These are phyloP conservation scores for Mormyrops attenuatus DNA, from an alignment of 2,797 vertebrate species.

Conservation along the genomic window DNA sequence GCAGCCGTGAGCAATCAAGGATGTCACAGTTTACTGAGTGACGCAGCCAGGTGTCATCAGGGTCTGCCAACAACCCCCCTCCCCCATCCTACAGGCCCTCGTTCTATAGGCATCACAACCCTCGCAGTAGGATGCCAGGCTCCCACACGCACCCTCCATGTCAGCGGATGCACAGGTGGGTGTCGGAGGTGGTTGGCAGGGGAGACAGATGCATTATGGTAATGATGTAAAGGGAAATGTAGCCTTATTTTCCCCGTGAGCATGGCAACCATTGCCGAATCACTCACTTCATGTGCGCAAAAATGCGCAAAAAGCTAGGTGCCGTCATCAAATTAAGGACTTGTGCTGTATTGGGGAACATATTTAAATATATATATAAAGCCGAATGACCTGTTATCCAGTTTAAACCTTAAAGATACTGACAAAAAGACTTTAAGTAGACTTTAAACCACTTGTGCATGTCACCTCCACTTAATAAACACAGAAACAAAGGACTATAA, in stretches of 20 bases:
- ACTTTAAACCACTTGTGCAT: not conserved
- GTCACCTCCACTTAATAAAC: not conserved
- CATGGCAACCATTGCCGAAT: not conserved
- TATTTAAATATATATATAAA: not conserved
- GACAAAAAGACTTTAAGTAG: not conserved
- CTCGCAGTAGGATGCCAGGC: not conserved
- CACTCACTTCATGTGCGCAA: too few relatives aligned
- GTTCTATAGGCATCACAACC: not conserved
- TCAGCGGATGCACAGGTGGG: not conserved
- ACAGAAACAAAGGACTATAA: not conserved
- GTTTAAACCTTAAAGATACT: not conserved
- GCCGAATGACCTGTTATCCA: not conserved
- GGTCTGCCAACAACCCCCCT: not conserved
- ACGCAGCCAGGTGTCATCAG: not conserved
- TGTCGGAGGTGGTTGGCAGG: not conserved
- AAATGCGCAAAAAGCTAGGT: not conserved
- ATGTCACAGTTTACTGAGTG: not conserved
- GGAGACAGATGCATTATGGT: not conserved
- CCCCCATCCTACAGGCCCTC: not conserved
- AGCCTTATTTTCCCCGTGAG: not conserved
- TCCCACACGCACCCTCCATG: not conserved
- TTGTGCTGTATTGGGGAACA: not conserved
- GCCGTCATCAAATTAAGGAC: not conserved
- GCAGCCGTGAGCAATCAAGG: not conserved
- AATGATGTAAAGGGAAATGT: not conserved